Conservation (phyloP, 2,113 vertebrate genomes). For the Erythrolamprus reginae region DNA sequence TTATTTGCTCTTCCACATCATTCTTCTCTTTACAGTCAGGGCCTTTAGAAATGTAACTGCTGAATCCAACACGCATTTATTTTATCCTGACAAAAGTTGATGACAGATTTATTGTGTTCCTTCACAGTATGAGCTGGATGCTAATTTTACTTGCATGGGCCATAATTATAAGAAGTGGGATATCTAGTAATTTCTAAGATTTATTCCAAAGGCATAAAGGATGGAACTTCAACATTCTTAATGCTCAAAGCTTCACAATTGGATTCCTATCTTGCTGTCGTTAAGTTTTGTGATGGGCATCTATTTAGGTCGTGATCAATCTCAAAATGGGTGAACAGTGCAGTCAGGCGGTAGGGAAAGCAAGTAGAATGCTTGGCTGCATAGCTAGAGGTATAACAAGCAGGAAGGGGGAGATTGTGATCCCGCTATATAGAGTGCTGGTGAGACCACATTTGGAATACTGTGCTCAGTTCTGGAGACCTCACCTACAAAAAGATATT, state of each 20-base stretch:
- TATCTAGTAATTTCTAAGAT: background rate
- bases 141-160: background rate
- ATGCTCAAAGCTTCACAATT: background rate
- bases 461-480: too few relatives aligned
- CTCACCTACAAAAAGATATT: too few relatives aligned
- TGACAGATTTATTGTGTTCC: background rate
- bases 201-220: rapidly evolving
- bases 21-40: background rate
- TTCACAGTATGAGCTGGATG: background rate
- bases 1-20: rapidly evolving
- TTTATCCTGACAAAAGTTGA: conserved; percentile 11
- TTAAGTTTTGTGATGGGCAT: background rate
- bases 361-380: too few relatives aligned
- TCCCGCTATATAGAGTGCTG: too few relatives aligned
- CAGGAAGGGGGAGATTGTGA: too few relatives aligned
- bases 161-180: background rate
- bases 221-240: background rate
- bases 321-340: too few relatives aligned
- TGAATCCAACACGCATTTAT: background rate
- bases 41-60: background rate
- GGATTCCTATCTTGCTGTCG: background rate
- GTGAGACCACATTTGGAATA: too few relatives aligned
- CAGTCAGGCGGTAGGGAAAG: too few relatives aligned
- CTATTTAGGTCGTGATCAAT: background rate
- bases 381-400: too few relatives aligned